A percentile compares a stretch with the other conserved stretches of the same genome.
phyloP scores from a whole-genome alignment of 1,140 invertebrate genomes.

The Tetragonula clypearis region DNA sequence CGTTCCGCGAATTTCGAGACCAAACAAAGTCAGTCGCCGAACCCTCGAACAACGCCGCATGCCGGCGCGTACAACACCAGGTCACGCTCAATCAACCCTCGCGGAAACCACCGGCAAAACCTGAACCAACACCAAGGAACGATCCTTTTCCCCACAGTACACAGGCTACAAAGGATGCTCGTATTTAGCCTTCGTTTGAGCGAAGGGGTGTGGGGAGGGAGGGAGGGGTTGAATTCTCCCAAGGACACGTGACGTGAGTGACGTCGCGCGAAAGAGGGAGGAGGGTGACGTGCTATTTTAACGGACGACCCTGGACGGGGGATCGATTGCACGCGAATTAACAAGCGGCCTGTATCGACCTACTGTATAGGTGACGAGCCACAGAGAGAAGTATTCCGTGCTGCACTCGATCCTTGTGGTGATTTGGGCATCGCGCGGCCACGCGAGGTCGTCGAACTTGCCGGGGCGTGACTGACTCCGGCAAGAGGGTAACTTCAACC shows the following conservation, averaged over 20 bases:
- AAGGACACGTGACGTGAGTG: slow-evolving; percentile 53
- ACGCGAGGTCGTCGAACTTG: slow-evolving; percentile 61
- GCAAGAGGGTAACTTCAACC: slow-evolving; percentile 39
- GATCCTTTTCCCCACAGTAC: background rate
- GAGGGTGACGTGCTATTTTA: slow-evolving; percentile 56
- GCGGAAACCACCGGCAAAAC: background rate
- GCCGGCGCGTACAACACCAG: background rate
- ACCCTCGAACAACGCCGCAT: too few relatives aligned
- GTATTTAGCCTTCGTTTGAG: background rate
- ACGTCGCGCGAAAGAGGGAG: slow-evolving; percentile 44
- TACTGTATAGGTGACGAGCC: background rate
- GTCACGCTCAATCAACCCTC: background rate
- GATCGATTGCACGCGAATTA: slow-evolving; percentile 49
- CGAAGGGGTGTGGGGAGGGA: too few relatives aligned
- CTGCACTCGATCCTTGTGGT: slow-evolving; percentile 11
- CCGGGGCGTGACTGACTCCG: slow-evolving; percentile 23
- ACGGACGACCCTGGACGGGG: slow-evolving; percentile 46
- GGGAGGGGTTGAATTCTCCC: slow-evolving; percentile 48
- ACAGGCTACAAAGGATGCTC: background rate
- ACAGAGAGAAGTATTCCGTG: slow-evolving; percentile 22
- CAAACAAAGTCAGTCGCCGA: background rate
- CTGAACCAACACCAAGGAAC: background rate
- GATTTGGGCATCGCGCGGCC: slow-evolving; percentile 51
- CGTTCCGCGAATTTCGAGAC: background rate
- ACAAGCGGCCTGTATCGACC: background rate